phyloP scores from a whole-genome alignment of 2,888 invertebrate species.

The Philereme transversata region DNA sequence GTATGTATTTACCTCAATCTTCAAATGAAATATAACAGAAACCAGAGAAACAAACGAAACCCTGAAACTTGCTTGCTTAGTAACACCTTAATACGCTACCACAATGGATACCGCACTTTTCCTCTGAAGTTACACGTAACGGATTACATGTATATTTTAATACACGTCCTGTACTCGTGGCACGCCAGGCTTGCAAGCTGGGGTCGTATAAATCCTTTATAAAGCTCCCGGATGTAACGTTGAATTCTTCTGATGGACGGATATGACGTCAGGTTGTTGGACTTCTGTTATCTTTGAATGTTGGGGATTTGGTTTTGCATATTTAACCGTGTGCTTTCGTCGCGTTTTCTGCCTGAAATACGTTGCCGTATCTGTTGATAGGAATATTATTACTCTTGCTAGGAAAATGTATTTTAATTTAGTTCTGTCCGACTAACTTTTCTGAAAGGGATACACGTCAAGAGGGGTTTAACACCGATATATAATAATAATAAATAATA shows the following conservation, averaged over 20 bases:
- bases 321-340: not conserved
- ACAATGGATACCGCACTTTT: constrained; percentile 49
- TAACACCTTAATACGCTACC: not conserved
- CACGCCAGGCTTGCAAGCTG: constrained; percentile 38
- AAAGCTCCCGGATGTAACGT: constrained; percentile 38
- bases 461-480: too few relatives aligned
- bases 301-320: not conserved
- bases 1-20: not conserved
- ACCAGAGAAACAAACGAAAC: constrained; percentile 3
- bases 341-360: not conserved
- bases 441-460: too few relatives aligned
- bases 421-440: too few relatives aligned
- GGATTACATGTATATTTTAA: constrained; percentile 62
- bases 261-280: not conserved
- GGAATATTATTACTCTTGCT: too few relatives aligned
- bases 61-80: constrained; percentile 1
- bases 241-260: constrained; percentile 28
- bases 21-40: not conserved
- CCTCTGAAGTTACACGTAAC: constrained; percentile 46
- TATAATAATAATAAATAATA: too few relatives aligned
- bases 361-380: constrained; percentile 1
- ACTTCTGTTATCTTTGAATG: not conserved
- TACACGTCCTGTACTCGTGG: constrained; percentile 39
- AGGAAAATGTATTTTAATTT: too few relatives aligned
- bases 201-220: constrained; percentile 50